A percentile compares a stretch with the other conserved stretches of the same genome.
Evolutionary conservation across 2,888 invertebrate species (phyloP).

Genomic region (Ceraclea dissimilis): DNA sequence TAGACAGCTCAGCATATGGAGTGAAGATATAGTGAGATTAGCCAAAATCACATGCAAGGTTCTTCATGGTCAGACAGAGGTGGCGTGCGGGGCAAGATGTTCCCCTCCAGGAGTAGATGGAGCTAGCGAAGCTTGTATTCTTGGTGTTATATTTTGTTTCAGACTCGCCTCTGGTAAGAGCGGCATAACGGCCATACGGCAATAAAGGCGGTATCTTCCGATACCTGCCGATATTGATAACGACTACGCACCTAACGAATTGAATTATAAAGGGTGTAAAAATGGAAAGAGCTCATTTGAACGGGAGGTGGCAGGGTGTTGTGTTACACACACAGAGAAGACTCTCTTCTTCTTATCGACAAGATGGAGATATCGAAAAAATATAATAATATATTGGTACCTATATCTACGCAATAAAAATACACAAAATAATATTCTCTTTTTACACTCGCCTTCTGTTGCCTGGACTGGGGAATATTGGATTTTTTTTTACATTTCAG

Average conservation of each 20-base stretch:
- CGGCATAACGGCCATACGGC: neutral
- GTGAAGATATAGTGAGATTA: no score
- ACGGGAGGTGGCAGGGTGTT: neutral
- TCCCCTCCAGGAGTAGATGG: no score
- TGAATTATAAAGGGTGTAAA: slow-evolving; percentile 22
- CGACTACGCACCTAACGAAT: slow-evolving; percentile 22
- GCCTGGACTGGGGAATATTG: no score
- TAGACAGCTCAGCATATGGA: no score
- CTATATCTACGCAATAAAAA: neutral
- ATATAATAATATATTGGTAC: neutral
- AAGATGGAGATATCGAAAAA: neutral
- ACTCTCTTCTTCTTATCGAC: neutral
- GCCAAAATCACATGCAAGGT: no score
- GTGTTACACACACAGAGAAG: no score
- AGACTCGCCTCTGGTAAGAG: neutral
- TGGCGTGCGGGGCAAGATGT: no score
- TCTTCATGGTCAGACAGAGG: no score
- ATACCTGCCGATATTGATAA: slow-evolving; percentile 19
- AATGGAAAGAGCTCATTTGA: slow-evolving; percentile 19
- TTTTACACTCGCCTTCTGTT: neutral
- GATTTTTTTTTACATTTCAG: no score
- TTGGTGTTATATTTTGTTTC: no score
- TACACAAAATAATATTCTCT: neutral
- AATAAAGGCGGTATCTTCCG: slow-evolving; percentile 10
- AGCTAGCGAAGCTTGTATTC: no score